These are phyloP conservation scores for Girardinichthys multiradiatus DNA, from an alignment of 2,113 vertebrate genomes.

Conservation along the genomic window DNA sequence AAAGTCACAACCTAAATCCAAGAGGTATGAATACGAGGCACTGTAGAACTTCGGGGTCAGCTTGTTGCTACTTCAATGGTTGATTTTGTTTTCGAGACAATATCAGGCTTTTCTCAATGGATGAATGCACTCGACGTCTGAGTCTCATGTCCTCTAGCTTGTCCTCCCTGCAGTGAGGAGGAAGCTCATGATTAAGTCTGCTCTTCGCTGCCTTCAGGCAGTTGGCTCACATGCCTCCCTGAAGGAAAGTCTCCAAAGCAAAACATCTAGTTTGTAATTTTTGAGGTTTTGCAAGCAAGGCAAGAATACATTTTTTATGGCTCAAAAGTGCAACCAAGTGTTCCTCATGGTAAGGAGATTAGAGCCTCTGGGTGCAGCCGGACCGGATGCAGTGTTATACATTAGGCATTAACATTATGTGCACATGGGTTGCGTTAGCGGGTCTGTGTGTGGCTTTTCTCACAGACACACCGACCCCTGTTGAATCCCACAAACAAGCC, in stretches of 20 bases:
- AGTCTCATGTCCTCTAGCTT: conserved; percentile 40
- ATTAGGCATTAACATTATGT: neutral
- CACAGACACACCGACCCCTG: conserved; percentile 33
- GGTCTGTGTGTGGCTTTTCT: neutral
- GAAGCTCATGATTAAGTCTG: conserved; percentile 53
- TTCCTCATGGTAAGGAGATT: conserved; percentile 1
- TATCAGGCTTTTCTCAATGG: conserved; percentile 5
- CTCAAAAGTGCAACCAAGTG: neutral
- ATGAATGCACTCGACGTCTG: conserved; percentile 27
- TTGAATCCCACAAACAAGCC: conserved; percentile 50
- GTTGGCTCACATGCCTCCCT: conserved; percentile 22
- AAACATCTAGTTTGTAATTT: conserved; percentile 12
- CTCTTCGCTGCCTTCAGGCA: conserved; percentile 40
- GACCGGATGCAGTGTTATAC: conserved; percentile 8
- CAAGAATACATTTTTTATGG: neutral
- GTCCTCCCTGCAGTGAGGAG: conserved; percentile 42
- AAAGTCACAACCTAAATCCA: neutral
- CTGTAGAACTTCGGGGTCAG: conserved; percentile 5
- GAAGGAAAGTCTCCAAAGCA: conserved; percentile 30
- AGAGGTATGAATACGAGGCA: neutral
- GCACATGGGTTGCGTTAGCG: neutral
- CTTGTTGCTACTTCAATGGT: conserved; percentile 10
- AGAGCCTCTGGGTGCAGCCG: neutral
- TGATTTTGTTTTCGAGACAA: conserved; percentile 4
- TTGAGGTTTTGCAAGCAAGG: conserved; percentile 15